These are phyloP conservation scores for Chelidonichthys spinosus DNA, from an alignment of 2,797 vertebrate genomes.

Conservation along the genomic window DNA sequence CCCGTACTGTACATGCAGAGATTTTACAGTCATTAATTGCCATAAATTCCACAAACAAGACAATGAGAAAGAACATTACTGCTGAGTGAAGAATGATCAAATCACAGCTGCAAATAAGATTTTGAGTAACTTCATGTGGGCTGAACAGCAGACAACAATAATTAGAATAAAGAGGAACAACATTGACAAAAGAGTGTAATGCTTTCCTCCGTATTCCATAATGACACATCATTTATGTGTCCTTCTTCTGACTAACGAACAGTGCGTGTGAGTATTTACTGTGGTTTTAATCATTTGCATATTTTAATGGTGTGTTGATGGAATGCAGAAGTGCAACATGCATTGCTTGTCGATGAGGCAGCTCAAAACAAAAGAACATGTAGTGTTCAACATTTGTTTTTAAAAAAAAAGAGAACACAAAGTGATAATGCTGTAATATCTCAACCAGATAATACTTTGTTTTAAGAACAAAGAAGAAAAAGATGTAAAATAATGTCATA, in stretches of 20 bases:
- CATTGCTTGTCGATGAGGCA: neutral
- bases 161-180: neutral
- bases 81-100: neutral
- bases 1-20: constrained; percentile 1
- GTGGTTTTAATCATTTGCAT: neutral
- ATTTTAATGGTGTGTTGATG: neutral
- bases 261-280: neutral
- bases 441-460: neutral
- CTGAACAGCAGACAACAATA: neutral
- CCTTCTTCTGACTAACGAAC: constrained; percentile 1
- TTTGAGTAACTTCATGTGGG: neutral
- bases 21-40: neutral
- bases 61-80: neutral
- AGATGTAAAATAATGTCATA: neutral
- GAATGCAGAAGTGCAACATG: neutral
- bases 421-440: neutral
- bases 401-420: neutral
- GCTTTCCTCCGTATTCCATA: neutral
- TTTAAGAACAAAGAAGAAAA: neutral
- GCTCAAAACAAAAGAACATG: neutral
- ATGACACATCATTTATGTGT: neutral
- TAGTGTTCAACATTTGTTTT: too few species aligned
- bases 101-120: neutral
- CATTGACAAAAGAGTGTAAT: neutral
- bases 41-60: neutral